Percentiles rank a stretch among this genome's conserved stretches.
Conservation (phyloP, 92 coral and sea anemone species). For the Phenganax subtilis region DNA sequence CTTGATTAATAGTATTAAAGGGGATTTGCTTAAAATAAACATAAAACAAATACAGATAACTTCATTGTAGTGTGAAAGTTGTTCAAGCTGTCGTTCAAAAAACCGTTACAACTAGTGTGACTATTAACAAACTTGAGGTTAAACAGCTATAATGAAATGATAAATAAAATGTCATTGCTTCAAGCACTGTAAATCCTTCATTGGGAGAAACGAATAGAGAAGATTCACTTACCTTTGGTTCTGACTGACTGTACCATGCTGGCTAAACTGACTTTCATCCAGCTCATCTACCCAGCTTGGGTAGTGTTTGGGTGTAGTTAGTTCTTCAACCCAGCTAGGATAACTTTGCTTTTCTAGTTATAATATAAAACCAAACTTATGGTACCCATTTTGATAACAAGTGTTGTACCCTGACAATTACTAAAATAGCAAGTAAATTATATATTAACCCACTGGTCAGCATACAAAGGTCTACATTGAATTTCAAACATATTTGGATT, state of each 20-base stretch:
- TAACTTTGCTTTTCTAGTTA: constrained; percentile 51
- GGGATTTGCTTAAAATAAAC: too few species aligned
- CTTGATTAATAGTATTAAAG: too few species aligned
- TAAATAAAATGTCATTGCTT: not conserved
- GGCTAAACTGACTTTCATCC: not conserved
- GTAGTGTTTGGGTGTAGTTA: constrained; percentile 20
- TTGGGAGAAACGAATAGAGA: not conserved
- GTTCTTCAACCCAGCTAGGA: constrained; percentile 98
- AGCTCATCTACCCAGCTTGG: constrained; percentile 39
- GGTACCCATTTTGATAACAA: not conserved
- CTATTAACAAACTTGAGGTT: not conserved
- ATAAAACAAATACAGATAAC: too few species aligned
- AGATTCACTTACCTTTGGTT: not conserved
- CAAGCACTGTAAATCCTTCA: not conserved
- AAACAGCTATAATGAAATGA: not conserved
- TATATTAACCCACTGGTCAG: too few species aligned
- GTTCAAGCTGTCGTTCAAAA: too few species aligned
- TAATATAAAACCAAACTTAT: not conserved
- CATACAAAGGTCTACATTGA: too few species aligned
- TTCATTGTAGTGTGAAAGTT: too few species aligned
- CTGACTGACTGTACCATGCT: not conserved
- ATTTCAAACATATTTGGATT: too few species aligned
- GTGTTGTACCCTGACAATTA: not conserved
- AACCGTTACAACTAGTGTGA: too few species aligned
- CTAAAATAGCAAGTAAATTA: not conserved